phyloP scores from a whole-genome alignment of 1,140 invertebrate species.

The Lordiphosa stackelbergi region DNA sequence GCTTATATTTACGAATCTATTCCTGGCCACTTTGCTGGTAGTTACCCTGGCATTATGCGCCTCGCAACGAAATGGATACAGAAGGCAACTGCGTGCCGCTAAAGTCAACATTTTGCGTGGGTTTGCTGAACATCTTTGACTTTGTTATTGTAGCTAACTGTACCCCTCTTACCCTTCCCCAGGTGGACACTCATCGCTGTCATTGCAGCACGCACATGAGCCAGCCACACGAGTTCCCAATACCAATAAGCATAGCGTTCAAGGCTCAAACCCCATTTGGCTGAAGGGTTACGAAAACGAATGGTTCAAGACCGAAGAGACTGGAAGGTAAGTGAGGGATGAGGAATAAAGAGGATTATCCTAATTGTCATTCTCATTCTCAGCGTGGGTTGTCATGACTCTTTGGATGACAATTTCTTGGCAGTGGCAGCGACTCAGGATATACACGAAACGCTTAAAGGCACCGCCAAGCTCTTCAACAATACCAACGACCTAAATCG shows the following conservation, averaged over 20 bases:
- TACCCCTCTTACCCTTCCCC: neutral
- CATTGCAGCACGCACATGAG: conserved; percentile 51
- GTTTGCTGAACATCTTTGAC: conserved; percentile 14
- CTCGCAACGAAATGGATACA: conserved; percentile 89
- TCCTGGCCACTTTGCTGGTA: conserved; percentile 86
- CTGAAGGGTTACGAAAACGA: conserved; percentile 95
- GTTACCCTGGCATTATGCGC: conserved; percentile 88
- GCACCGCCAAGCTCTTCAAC: conserved; percentile 76
- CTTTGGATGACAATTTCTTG: conserved; percentile 87
- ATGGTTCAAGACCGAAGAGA: conserved; percentile 94
- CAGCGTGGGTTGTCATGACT: conserved; percentile 86
- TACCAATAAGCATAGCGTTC: conserved; percentile 94
- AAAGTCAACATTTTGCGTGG: conserved; percentile 94
- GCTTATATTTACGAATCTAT: conserved; percentile 88
- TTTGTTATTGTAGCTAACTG: neutral
- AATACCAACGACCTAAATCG: conserved; percentile 80
- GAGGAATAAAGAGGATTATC: neutral
- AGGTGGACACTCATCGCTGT: conserved; percentile 64
- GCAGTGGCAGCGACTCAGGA: conserved; percentile 54
- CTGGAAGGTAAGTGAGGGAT: conserved; percentile 80
- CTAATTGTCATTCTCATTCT: neutral
- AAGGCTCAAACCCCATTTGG: conserved; percentile 97
- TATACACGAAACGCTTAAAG: conserved; percentile 70
- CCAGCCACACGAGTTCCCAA: conserved; percentile 87
- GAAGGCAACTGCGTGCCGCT: conserved; percentile 93